phyloP scores from a whole-genome alignment of 2,113 vertebrate species.

The Ochotona curzoniae region DNA sequence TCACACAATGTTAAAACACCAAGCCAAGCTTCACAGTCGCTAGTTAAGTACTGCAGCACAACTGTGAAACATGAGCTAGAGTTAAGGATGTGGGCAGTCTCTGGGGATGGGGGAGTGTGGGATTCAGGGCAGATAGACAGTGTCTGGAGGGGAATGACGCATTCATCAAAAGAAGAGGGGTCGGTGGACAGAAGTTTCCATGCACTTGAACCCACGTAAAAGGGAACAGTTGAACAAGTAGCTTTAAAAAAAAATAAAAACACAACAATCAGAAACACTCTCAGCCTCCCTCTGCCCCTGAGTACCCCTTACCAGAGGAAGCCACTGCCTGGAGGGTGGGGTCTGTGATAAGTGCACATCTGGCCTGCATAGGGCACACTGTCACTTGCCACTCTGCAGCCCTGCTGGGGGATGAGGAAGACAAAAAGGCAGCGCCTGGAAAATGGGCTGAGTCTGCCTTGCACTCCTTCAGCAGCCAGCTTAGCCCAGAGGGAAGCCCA shows the following conservation, averaged over 20 bases:
- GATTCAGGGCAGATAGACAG: neutral
- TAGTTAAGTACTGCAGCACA: neutral
- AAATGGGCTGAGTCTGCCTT: neutral
- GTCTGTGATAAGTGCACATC: no score
- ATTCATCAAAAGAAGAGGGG: neutral
- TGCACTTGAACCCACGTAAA: neutral
- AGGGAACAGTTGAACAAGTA: neutral
- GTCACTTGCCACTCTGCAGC: neutral
- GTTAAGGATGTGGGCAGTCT: neutral
- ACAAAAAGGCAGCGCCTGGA: neutral
- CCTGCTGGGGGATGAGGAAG: neutral
- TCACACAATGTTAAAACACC: slow-evolving; percentile 20
- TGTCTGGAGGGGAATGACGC: neutral
- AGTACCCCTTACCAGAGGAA: no score
- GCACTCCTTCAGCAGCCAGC: neutral
- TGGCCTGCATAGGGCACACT: neutral
- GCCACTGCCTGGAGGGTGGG: neutral
- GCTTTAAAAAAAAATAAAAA: neutral
- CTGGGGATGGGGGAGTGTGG: no score
- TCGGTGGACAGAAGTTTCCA: neutral
- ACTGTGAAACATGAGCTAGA: neutral
- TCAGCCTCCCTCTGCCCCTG: neutral
- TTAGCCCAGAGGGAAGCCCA: slow-evolving; percentile 3
- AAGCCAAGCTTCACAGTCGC: neutral
- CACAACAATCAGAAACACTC: neutral